Base-by-base conservation (phyloP, 2,797 vertebrate species). In the Spinibarbus caldwelli region DNA sequence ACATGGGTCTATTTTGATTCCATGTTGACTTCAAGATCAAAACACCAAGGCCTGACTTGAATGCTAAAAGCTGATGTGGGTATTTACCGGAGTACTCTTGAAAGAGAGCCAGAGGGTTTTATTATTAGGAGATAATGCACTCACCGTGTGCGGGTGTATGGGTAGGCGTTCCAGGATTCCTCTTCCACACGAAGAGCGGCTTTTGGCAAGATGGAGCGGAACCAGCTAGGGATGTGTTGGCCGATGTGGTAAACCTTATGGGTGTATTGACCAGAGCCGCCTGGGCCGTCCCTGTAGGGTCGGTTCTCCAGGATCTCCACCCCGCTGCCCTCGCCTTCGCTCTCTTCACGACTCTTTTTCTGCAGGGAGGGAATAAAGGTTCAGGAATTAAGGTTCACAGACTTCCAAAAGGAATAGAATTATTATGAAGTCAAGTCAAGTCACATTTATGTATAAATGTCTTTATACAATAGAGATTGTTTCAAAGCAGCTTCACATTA, bases 321-420 rank as follows among this genome's bases (percentile, higher is more conserved):
- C 0, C 98, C 98, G 0, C 97, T 99, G 90, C 98, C 98, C 91
- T 99, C 98, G 0, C 98, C 98, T 5, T 95, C 96, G 21, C 96
- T 99, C 93, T 99, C 98, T n/a, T 99, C 97, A 67, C 97, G 94
- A 94, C 98, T 99, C 94, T 99, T 99, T 94, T 98, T 99, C 98
- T 99, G 94, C 34, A 85, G 86, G 68, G 52, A 34, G n/a, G 78
- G 94, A n/a, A n/a, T n/a, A 93, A 90, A 96, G 10, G 43, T n/a
- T 34, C 23, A 57, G 29, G 29, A 34, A 19, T 72, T 11, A 49
- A 19, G 15, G 31, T 79, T 75, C 6, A 23, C 43, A 17, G 43
- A 67, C 47, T 76, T 76, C 1, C 29, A 80, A 31, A n/a, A 5
- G 11, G 5, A n/a, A 43, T 2, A 5, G 1, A 31, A 75, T 34